Conservation (phyloP, 2,113 vertebrate species). For the Ptilonorhynchus violaceus region DNA sequence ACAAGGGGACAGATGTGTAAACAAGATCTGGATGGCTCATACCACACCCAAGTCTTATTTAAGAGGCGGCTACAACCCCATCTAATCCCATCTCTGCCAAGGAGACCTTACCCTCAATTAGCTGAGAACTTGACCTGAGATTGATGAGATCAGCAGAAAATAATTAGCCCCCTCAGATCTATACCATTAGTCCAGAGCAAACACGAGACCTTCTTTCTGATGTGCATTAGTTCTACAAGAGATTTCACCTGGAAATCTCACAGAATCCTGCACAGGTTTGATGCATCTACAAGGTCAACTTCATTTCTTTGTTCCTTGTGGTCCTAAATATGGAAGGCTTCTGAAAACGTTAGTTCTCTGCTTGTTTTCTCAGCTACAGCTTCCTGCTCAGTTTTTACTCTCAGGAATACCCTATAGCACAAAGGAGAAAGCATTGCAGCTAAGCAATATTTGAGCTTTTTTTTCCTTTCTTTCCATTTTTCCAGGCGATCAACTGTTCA, state of each 20-base stretch:
- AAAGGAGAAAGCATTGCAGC: not conserved
- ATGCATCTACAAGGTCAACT: not conserved
- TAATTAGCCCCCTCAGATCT: not conserved
- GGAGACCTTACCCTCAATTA: not conserved
- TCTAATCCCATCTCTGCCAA: not conserved
- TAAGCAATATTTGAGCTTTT: not conserved
- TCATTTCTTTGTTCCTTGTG: not conserved
- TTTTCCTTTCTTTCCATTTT: not conserved
- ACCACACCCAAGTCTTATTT: not conserved
- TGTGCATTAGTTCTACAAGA: not conserved
- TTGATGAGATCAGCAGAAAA: not conserved
- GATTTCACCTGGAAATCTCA: not conserved
- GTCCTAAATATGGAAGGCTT: not conserved
- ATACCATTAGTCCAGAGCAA: not conserved
- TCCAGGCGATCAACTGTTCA: not conserved
- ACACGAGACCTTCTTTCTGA: not conserved
- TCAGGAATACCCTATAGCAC: not conserved
- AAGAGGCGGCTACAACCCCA: not conserved
- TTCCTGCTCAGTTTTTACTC: not conserved
- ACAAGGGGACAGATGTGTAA: not conserved
- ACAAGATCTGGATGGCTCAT: not conserved
- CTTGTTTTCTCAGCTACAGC: not conserved
- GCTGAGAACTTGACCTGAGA: not conserved
- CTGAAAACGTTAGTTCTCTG: not conserved
- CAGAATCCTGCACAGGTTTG: not conserved